Base-by-base conservation (phyloP, 2,888 invertebrate genomes). In the Mythimna lalbum region DNA sequence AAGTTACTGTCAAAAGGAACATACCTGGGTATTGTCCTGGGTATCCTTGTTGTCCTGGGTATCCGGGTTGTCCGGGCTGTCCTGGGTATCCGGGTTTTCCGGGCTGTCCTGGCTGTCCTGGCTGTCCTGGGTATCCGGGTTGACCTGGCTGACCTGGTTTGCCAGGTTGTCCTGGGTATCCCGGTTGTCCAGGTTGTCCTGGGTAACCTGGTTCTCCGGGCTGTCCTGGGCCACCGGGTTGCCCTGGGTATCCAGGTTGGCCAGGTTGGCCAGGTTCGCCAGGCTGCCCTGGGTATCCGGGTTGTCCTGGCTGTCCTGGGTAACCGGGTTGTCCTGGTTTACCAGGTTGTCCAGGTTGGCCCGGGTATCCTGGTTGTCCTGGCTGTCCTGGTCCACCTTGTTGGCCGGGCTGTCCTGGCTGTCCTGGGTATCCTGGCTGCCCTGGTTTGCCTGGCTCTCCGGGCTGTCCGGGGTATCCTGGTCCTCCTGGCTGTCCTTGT, bases 121-220 rank as follows among this genome's bases (percentile, higher is more conserved):
- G 74, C 1, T 63, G 10, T 2, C 53, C 53, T 27, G 72, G 47
- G 0, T 55, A 19, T 10, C 88, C 88, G 4, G 86, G 87, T 0
- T 78, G 19, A 1, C 88, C 90, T 0, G 91, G 89, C 6, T 81
- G 63, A n/a, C 90, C 89, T 12, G 88, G 87, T 0, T 83, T 66
- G 86, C 69, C 89, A 86, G 23, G 96, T 0, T 67, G 10, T 23
- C 81, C 82, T 10, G 80, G 81, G n/a, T 81, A 64, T 33, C 9
- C 89, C 49, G 93, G 93, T 73, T 27, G 0, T 1, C 7, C 84
- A 80, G 39, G 55, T 2, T 53, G 7, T 0, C 73, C 69, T 10
- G 71, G 9, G 17, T 17, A 43, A 17, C 74, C 74, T 1, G 69
- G 74, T 0, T 63, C 6, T 3, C 72, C 75, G 7, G 73, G 67